Percentiles rank a stretch among this genome's conserved stretches.
Evolutionary conservation across 2,797 vertebrate species (phyloP).

Genomic region (Chiloscyllium punctatum): DNA sequence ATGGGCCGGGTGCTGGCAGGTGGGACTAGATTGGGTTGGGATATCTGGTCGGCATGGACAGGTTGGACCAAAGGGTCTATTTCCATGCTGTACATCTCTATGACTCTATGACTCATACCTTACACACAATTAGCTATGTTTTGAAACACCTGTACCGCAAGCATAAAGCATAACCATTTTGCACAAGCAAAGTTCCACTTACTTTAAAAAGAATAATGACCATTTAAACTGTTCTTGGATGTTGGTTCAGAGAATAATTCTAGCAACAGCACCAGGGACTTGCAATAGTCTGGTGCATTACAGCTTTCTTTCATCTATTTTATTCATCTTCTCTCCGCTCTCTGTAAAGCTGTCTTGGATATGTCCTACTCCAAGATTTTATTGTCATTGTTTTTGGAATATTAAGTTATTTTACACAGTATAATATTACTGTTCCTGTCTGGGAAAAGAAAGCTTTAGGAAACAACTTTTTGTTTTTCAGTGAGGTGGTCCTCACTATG

Average conservation of each 20-base stretch:
- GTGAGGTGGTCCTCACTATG: not conserved
- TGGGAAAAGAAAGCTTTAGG: not conserved
- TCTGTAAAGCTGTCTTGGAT: not conserved
- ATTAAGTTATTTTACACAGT: not conserved
- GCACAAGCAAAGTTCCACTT: not conserved
- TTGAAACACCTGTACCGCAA: not conserved
- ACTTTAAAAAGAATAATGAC: not conserved
- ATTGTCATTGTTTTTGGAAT: not conserved
- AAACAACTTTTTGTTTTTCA: not conserved
- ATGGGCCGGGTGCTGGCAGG: no score
- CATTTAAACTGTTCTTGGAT: not conserved
- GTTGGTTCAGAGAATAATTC: not conserved
- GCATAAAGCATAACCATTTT: not conserved
- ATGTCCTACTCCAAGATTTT: not conserved
- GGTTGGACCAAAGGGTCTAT: no score
- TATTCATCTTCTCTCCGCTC: not conserved
- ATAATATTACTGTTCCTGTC: not conserved
- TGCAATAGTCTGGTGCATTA: not conserved
- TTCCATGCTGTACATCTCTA: no score
- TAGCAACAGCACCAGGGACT: not conserved
- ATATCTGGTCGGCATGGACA: no score
- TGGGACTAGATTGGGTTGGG: no score
- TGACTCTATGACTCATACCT: not conserved
- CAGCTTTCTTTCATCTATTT: not conserved
- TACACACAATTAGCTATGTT: not conserved